Percentiles rank a stretch among this genome's conserved stretches.
Conservation (phyloP, 2,888 invertebrate genomes). For the Polyommatus icarus region DNA sequence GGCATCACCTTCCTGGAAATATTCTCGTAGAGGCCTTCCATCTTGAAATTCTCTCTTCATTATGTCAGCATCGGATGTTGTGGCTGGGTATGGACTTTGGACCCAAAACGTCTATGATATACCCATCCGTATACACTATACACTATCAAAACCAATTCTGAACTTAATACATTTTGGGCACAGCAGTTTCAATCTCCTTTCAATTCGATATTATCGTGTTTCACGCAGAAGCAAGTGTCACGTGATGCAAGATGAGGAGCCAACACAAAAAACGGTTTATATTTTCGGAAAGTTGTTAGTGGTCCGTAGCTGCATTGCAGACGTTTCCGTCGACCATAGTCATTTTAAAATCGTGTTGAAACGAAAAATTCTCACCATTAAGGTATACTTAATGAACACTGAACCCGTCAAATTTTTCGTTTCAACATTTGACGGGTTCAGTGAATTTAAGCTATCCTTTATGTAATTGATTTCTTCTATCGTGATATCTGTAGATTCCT, state of each 20-base stretch:
- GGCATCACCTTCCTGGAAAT: slow-evolving; percentile 34
- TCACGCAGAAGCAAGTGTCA: too few species aligned
- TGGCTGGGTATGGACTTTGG: background rate
- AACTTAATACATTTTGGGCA: too few species aligned
- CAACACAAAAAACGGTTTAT: too few species aligned
- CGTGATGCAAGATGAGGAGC: too few species aligned
- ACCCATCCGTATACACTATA: slow-evolving; percentile 35
- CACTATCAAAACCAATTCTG: slow-evolving; percentile 34
- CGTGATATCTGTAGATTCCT: too few species aligned
- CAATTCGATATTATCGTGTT: too few species aligned
- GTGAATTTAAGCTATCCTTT: background rate
- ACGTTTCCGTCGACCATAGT: slow-evolving; percentile 52
- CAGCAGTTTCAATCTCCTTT: too few species aligned
- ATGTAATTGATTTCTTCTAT: too few species aligned
- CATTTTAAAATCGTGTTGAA: slow-evolving; percentile 24
- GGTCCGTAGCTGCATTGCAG: slow-evolving; percentile 49
- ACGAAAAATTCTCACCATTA: background rate
- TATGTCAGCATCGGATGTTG: too few species aligned
- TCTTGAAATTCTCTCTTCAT: slow-evolving; percentile 5
- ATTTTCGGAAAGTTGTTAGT: too few species aligned
- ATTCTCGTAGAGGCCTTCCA: slow-evolving; percentile 24
- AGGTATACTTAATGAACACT: too few species aligned
- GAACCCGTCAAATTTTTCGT: too few species aligned
- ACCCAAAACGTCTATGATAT: slow-evolving; percentile 37
- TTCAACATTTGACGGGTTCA: background rate